Evolutionary conservation across 2,797 vertebrate species (phyloP), one percentile per base, ranked within the genome.

Genomic region (Argya squamiceps): DNA sequence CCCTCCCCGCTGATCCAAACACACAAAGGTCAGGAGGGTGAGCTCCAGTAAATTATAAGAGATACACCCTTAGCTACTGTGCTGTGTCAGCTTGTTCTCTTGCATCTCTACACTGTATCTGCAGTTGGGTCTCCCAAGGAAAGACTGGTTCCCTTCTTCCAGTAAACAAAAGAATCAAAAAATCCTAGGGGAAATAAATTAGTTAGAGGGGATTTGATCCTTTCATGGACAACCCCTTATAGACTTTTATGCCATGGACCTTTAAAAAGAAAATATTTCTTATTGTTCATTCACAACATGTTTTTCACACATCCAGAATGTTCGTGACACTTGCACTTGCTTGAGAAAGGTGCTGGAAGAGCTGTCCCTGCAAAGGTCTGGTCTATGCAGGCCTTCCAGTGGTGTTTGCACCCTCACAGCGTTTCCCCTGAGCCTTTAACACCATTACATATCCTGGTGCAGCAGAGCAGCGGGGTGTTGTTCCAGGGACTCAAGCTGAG

Each of bases 21-120:
- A 37, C 84, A 44, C 89, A 94, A 76, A 73, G 91, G 94, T 73
- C 95, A 73, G 75, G 56, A 82, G 92, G 30, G 43, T 79, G 86
- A 89, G 47, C 77, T 91, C 68, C 77, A 62, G 67, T 37, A 55
- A 84, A 69, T 82, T 65, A 41, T 55, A 50, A 90, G 80, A 92
- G 70, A 69, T 73, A 68, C 29, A 76, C 30, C 50, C 63, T 50
- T 77, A 76, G 77, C 27, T 79, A 63, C 79, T 69, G 43, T 36
- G 47, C 74, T 78, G 39, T 3, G 1, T 67, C 3, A 5, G 52
- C 75, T 78, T 70, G 27, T 58, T 92, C 29, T 64, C 36, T n/a
- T 32, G 32, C 37, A 49, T 68, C 49, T 81, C 70, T 91, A 23
- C 1, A 0, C 74, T 46, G 43, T 23, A 37, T 60, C 52, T 0